Conservation (phyloP, 2,888 invertebrate species). For the Melieria omissa region DNA sequence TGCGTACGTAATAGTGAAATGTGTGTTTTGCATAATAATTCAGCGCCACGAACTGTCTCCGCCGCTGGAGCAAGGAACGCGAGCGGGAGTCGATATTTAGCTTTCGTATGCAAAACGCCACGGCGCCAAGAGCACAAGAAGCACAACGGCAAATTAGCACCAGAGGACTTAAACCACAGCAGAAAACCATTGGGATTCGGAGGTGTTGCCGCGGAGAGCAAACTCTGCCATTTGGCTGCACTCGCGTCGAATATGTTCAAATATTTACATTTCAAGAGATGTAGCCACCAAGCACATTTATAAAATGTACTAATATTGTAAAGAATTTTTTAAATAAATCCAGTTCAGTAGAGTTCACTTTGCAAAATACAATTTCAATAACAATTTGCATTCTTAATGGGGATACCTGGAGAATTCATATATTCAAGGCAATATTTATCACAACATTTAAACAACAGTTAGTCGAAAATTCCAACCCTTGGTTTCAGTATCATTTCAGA, state of each 20-base stretch:
- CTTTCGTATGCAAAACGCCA: slow-evolving; percentile 24
- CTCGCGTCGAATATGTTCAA: background rate
- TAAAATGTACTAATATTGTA: too few relatives aligned
- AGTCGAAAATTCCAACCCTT: too few relatives aligned
- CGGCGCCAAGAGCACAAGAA: slow-evolving; percentile 10
- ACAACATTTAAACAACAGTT: too few relatives aligned
- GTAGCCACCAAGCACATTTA: too few relatives aligned
- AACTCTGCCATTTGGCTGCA: background rate
- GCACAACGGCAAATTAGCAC: background rate
- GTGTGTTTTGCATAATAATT: slow-evolving; percentile 18
- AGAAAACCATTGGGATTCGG: background rate
- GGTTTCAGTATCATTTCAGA: too few relatives aligned
- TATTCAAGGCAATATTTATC: too few relatives aligned
- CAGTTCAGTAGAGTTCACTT: too few relatives aligned
- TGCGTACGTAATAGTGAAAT: slow-evolving; percentile 8
- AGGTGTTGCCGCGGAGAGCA: background rate
- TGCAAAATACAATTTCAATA: too few relatives aligned
- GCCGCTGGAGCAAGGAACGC: slow-evolving; percentile 15
- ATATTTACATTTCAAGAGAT: too few relatives aligned
- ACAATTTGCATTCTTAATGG: too few relatives aligned
- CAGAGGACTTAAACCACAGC: background rate
- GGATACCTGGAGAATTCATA: too few relatives aligned
- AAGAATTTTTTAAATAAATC: too few relatives aligned
- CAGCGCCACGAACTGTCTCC: background rate
- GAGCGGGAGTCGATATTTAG: slow-evolving; percentile 21